Evolutionary conservation across 2,797 vertebrate genomes (phyloP), one percentile per base, ranked within the genome.

Genomic region (Coregonus sp.): DNA sequence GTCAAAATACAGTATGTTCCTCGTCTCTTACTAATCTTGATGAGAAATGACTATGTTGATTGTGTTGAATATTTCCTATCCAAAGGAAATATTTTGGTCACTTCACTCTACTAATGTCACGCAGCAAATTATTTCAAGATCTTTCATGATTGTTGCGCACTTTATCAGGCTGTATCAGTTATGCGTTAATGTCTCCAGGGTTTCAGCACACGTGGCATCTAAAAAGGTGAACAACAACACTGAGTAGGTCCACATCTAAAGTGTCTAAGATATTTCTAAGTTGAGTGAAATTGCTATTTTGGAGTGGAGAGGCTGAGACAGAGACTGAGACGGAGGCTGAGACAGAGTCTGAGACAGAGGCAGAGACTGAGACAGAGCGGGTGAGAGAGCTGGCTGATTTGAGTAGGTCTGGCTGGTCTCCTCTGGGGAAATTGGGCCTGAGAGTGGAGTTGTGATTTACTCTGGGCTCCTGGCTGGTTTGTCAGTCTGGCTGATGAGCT

Each of bases 401-500:
- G 89, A 93, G 88, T 88, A 84, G 85, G 84, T 90, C 85, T 87
- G 90, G 85, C 90, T 89, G 88, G 82, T 73, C 87, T 88, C 86
- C 93, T 90, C 91, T 73, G 82, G 92, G 92, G 92, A 93, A 93
- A 93, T 93, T 82, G 88, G 85, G 82, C 87, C 80, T 84, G 85
- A 82, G 89, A 92, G 86, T 84, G 77, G 84, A 77, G 81, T 89
- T 86, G 84, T 93, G 92, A 94, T 94, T 93, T 91, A 93, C 92
- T 93, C 50, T 29, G 50, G 56, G 50, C 25, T 50, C 90, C 81
- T 72, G 89, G 88, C 85, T 52, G 54, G 54, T 11, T 86, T 87
- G 88, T 89, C 90, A 85, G 89, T 91, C 91, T 90, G 77, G 70
- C 85, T 93, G 92, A 94, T 93, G 92, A 90, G 93, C 91, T 93